These are phyloP conservation scores for Zoanthus sociatus DNA, from an alignment of 92 coral and sea anemone species.

Conservation along the genomic window DNA sequence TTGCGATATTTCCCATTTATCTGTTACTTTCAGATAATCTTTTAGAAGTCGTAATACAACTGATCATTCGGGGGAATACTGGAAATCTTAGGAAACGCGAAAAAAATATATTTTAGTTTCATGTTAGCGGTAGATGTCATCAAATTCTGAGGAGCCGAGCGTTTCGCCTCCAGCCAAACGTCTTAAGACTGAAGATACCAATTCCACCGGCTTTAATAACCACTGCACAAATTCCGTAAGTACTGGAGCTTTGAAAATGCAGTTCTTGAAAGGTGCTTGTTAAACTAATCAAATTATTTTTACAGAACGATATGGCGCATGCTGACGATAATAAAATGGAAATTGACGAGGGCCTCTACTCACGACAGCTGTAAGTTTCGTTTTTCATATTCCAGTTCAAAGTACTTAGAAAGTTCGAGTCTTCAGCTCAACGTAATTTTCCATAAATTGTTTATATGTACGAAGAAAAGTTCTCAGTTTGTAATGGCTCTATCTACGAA, in stretches of 20 bases:
- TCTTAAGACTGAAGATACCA: conserved; percentile 85
- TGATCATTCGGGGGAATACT: conserved; percentile 19
- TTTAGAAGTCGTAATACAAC: not conserved
- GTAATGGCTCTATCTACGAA: not conserved
- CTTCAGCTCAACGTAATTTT: not conserved
- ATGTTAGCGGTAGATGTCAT: conserved; percentile 99
- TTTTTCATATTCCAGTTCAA: not conserved
- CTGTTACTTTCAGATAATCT: conserved; percentile 28
- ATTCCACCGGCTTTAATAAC: conserved; percentile 80
- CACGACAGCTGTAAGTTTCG: conserved; percentile 92
- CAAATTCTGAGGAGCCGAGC: conserved; percentile 96
- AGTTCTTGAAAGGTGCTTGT: not conserved
- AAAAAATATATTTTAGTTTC: conserved; percentile 67
- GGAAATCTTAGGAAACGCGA: conserved; percentile 43
- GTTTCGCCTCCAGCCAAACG: conserved; percentile 99
- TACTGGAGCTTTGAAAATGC: not conserved
- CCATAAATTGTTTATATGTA: not conserved
- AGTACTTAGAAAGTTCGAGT: not conserved
- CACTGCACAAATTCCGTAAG: conserved; percentile 79
- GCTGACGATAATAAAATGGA: conserved; percentile 84
- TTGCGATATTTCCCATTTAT: not conserved
- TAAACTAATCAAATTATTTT: conserved; percentile 3
- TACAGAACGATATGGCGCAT: conserved; percentile 50
- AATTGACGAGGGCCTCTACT: conserved; percentile 97
- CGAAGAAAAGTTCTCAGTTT: not conserved